Evolutionary conservation across 1,140 invertebrate genomes (phyloP), one percentile per base, ranked within the genome.

Genomic region (Lordiphosa stackelbergi): DNA sequence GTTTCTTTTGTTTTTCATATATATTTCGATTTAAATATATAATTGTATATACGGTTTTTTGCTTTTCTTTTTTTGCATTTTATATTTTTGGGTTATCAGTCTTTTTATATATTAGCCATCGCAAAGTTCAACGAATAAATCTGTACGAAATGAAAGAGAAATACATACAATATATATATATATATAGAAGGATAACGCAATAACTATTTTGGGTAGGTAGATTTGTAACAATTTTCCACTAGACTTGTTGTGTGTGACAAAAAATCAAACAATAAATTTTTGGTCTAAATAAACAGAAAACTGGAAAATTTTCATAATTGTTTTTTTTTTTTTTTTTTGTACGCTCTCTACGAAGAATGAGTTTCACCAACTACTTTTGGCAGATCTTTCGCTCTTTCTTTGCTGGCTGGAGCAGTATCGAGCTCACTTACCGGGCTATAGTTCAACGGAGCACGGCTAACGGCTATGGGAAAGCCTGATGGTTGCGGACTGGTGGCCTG

Each of bases 401-500:
- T 36, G 34, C n/a, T 9, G 9, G 19, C 22, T 43, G 12, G 16
- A 10, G 8, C 16, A 28, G 69, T 31, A 38, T 38, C 9, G 36
- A 11, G 10, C 13, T 10, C 37, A 93, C 92, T 94, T 91, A 95
- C 94, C 90, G 94, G 94, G 91, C 93, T 95, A 90, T 95, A 95
- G 91, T 95, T 95, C 89, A 95, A 93, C 88, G 94, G 94, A 78
- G 94, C 94, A 87, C 94, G 93, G 90, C 94, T 95, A 75, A 95
- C 95, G 73, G 95, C 95, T 88, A 96, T 96, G 78, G 95, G 95
- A 89, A 97, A 96, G 77, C 93, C 93, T 83, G 93, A 95, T 73
- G 95, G 95, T 88, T 97, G 96, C 69, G 95, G 95, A 89, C 95
- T 96, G 83, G 95, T 94, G 70, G 95, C 95, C 89, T 96, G 95